These are phyloP conservation scores for Malurus alboscapulatus DNA, from an alignment of 2,113 vertebrate species.

Conservation along the genomic window DNA sequence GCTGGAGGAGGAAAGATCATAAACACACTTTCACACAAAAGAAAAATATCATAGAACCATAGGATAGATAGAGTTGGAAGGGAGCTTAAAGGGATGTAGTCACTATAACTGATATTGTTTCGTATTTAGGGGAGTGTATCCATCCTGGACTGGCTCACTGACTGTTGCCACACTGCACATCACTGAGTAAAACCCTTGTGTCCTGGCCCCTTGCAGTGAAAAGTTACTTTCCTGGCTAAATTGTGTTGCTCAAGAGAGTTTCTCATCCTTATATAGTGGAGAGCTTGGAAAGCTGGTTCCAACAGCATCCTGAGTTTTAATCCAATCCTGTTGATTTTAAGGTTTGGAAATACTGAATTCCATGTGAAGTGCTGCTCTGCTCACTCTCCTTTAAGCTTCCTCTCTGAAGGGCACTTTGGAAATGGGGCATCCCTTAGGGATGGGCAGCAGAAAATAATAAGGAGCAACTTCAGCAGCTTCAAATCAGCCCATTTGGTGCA, in stretches of 20 bases:
- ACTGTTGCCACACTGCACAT: fast-evolving
- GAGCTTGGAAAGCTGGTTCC: background rate
- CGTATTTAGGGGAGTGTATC: background rate
- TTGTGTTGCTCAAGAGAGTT: background rate
- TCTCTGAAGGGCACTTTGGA: background rate
- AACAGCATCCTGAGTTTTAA: background rate
- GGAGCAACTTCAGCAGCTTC: background rate
- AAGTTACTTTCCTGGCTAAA: background rate
- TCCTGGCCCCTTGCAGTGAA: background rate
- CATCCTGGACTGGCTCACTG: background rate
- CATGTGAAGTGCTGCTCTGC: background rate
- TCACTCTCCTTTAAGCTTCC: background rate
- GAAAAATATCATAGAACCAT: background rate
- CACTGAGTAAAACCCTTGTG: background rate
- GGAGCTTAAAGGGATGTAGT: background rate
- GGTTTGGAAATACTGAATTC: background rate
- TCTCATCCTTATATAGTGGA: background rate
- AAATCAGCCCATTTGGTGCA: background rate
- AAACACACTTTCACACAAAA: background rate
- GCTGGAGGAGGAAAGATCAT: background rate
- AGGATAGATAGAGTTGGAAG: background rate
- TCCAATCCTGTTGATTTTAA: background rate
- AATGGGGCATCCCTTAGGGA: background rate
- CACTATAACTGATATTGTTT: background rate
- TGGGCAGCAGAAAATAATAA: background rate